These are phyloP conservation scores for Monopterus albus DNA, from an alignment of 2,113 vertebrate genomes.

Conservation along the genomic window DNA sequence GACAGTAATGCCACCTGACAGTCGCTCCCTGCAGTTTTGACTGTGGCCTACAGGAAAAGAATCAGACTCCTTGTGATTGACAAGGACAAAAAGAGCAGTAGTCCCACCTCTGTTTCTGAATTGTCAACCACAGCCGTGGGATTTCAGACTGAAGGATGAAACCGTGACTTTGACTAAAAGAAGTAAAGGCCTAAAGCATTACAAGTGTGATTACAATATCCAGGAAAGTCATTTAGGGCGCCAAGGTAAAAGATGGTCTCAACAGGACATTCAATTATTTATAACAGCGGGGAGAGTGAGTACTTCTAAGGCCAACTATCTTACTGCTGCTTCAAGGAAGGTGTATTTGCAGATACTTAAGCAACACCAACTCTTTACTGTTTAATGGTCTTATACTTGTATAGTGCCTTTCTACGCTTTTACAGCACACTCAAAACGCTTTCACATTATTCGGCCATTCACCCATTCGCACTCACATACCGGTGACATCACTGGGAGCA, in stretches of 20 bases:
- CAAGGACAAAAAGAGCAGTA: conserved; percentile 83
- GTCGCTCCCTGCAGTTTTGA: conserved; percentile 76
- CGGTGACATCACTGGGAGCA: too few species aligned
- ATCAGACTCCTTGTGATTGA: conserved; percentile 78
- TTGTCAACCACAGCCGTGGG: conserved; percentile 80
- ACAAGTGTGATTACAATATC: conserved; percentile 81
- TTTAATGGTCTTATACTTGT: too few species aligned
- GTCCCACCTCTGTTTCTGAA: conserved; percentile 81
- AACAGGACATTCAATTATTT: conserved; percentile 79
- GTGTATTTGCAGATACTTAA: conserved; percentile 35
- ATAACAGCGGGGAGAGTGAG: conserved; percentile 57
- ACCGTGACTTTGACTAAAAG: conserved; percentile 83
- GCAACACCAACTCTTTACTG: conserved; percentile 7
- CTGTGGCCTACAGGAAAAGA: conserved; percentile 72
- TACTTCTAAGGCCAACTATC: conserved; percentile 75
- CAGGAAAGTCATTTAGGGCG: conserved; percentile 72
- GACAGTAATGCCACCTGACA: conserved; percentile 85
- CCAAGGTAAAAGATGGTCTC: conserved; percentile 67
- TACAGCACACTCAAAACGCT: too few species aligned
- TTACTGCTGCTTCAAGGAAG: conserved; percentile 49
- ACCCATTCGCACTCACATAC: too few species aligned
- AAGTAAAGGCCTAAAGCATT: conserved; percentile 76
- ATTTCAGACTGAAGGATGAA: conserved; percentile 80
- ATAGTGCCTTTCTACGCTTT: too few species aligned
- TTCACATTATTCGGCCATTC: too few species aligned